Evolutionary conservation across 2,888 invertebrate species (phyloP).

Genomic region (Dynastes grantii): DNA sequence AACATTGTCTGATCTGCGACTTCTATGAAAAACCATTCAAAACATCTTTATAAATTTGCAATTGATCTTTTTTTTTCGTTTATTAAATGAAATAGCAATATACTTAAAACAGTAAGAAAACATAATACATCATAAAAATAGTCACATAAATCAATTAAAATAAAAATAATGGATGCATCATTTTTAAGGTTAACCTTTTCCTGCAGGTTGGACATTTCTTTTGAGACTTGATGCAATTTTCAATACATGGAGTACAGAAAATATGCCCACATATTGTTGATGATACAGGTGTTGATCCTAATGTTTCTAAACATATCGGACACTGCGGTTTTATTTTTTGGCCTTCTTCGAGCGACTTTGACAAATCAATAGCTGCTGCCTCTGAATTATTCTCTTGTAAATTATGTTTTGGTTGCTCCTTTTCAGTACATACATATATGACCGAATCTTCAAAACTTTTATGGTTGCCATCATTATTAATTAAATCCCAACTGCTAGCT

Average conservation of each 20-base stretch:
- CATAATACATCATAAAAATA: not conserved
- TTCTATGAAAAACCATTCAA: no score
- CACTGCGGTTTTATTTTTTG: constrained; percentile 6
- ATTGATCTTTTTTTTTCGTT: no score
- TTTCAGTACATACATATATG: constrained; percentile 15
- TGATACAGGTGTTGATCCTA: constrained; percentile 21
- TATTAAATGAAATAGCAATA: no score
- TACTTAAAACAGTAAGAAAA: no score
- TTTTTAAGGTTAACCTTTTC: constrained; percentile 26
- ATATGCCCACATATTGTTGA: constrained; percentile 41
- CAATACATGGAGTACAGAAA: constrained; percentile 30
- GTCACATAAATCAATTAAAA: constrained; percentile 5
- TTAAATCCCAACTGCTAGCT: constrained; percentile 17
- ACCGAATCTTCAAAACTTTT: constrained; percentile 16
- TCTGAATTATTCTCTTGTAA: not conserved
- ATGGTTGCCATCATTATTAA: not conserved
- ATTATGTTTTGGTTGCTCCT: not conserved
- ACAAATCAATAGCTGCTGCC: not conserved
- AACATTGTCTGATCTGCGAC: no score
- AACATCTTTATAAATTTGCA: no score
- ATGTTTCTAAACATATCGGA: constrained; percentile 28
- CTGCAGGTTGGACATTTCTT: constrained; percentile 38
- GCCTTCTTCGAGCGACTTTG: not conserved
- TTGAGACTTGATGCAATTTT: constrained; percentile 20
- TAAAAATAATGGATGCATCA: constrained; percentile 38